phyloP scores from a whole-genome alignment of 2,797 vertebrate species.

The Craterocephalus amniculus region DNA sequence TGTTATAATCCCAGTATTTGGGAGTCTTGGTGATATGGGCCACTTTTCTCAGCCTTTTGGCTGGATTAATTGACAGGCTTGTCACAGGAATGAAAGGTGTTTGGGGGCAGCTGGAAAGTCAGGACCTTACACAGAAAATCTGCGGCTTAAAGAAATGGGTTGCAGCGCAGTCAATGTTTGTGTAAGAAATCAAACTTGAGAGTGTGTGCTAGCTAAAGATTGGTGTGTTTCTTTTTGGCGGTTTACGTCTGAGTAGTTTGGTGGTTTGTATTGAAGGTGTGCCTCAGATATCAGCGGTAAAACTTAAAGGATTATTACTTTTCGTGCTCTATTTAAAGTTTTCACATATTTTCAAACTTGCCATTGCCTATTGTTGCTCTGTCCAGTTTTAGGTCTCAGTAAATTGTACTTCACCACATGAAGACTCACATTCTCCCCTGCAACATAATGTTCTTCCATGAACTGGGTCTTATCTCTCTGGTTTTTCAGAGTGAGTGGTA shows the following conservation, averaged over 20 bases:
- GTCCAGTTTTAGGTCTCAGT: conserved; percentile 12
- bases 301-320: conserved; percentile 3
- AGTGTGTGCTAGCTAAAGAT: conserved; percentile 1
- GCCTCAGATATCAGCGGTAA: background rate
- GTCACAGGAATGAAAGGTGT: conserved; percentile 58
- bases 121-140: conserved; percentile 50
- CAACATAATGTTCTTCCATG: conserved; percentile 59
- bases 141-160: conserved; percentile 52
- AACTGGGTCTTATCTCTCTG: conserved; percentile 58
- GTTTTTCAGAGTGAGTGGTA: conserved; percentile 54
- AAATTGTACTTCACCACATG: conserved; percentile 22
- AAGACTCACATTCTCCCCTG: conserved; percentile 36
- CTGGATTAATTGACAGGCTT: conserved; percentile 70
- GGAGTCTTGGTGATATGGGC: conserved; percentile 52
- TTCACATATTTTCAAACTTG: conserved; percentile 12
- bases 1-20: conserved; percentile 69
- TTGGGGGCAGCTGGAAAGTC: conserved; percentile 54
- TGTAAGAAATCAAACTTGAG: conserved; percentile 16
- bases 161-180: conserved; percentile 30
- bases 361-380: conserved; percentile 5
- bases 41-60: conserved; percentile 60
- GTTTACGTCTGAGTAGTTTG: background rate
- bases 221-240: conserved; percentile 10
- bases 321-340: background rate
- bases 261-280: background rate